Evolutionary conservation across 2,797 vertebrate genomes (phyloP), one percentile per base, ranked within the genome.

Genomic region (Labeo calbasu): DNA sequence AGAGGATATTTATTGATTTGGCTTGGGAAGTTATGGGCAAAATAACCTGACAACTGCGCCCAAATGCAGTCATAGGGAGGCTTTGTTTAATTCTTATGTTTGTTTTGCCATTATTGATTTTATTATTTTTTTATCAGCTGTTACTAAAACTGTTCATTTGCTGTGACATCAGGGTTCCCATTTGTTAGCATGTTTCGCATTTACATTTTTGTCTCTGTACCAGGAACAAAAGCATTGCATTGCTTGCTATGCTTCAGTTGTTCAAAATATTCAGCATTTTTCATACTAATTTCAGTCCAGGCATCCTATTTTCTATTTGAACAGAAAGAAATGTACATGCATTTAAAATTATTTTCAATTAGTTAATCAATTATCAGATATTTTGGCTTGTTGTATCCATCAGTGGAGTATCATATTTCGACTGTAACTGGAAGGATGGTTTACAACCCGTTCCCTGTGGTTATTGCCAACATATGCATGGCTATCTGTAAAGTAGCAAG

Each of bases 181-280:
- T 87, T 87, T 86, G 76, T 82, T 86, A 88, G 43, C 87, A 88
- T 85, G 84, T 87, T 87, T 88, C 84, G 50, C 84, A 86, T 87
- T 88, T 87, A 85, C 86, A 88, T 87, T 86, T 88, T 86, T 87
- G 86, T 87, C 79, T 78, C 75, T 59, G 75, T 76, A 88, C 86
- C 86, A 81, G 85, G 73, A 65, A 78, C 59, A 61, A 81, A 73
- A 75, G 77, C 78, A 11, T 79, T 85, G 36, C 66, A 40, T 57
- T 73, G 85, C 75, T 76, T 73, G 63, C 36, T 65, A 68, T 77
- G 61, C 77, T 82, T 85, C 80, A 77, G 79, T 75, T 86, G 80
- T 85, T 68, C 72, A 79, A 61, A 81, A 81, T 63, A 46, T 51
- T 8, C 70, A 77, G 68, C 43, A 23, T 77, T 77, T 40, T 70